Percentiles rank a stretch among this genome's conserved stretches.
phyloP scores from a whole-genome alignment of 2,113 vertebrate genomes.

The Halichoerus grypus region DNA sequence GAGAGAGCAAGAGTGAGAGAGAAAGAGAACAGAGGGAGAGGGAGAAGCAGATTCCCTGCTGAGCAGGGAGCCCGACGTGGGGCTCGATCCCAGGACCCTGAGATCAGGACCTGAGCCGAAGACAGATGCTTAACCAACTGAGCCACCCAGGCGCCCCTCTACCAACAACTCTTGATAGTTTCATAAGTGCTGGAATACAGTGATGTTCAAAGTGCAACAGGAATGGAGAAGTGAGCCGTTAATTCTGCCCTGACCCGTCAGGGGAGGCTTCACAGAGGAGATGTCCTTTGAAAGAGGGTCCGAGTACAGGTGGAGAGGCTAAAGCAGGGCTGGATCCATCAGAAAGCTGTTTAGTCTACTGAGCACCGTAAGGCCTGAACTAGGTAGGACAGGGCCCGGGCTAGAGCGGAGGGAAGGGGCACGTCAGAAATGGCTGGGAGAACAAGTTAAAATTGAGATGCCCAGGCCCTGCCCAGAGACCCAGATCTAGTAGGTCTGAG shows the following conservation, averaged over 20 bases:
- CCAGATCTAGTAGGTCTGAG: neutral
- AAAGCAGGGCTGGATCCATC: neutral
- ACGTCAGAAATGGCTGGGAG: neutral
- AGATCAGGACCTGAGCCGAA: neutral
- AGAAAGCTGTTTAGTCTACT: neutral
- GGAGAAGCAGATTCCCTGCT: neutral
- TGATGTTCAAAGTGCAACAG: neutral
- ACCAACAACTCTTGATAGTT: neutral
- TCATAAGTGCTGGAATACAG: neutral
- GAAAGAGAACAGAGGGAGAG: neutral
- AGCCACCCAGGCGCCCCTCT: neutral
- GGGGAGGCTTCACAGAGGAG: neutral
- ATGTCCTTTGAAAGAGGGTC: neutral
- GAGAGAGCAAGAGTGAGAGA: neutral
- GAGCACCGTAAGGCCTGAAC: neutral
- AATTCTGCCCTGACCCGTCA: neutral
- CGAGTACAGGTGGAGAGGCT: neutral
- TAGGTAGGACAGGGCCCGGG: neutral
- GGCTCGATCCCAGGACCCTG: too few relatives aligned
- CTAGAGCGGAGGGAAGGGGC: neutral
- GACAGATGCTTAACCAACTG: neutral
- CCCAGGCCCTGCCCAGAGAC: neutral
- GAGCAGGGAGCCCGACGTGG: too few relatives aligned
- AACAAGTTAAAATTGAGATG: neutral
- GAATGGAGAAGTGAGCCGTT: neutral